Base-by-base conservation (phyloP, 2,797 vertebrate genomes). In the Vespertilio murinus region DNA sequence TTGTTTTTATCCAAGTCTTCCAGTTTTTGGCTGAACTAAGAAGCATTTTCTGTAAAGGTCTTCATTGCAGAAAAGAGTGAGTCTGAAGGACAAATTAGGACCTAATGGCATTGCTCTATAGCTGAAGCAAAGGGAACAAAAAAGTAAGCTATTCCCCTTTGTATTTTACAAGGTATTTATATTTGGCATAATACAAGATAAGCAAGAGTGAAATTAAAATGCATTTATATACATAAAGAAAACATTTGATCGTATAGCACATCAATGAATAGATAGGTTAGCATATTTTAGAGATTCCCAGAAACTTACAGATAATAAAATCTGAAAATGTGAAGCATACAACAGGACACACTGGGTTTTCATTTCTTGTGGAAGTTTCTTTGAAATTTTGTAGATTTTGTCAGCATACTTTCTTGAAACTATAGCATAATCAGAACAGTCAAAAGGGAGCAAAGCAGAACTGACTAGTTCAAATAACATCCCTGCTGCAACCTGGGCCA, bases 401-500 rank as follows among this genome's bases (percentile, higher is more conserved):
- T 97, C 91, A 11, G 98, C 97, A 38, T 99, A 99, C 78, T 95
- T 98, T 85, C 87, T 97, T 79, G 99, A 98, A 10, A 98, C 98
- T 54, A 85, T 85, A 67, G 99, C 99, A 33, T 99, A 99, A 97
- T 99, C 98, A 80, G 94, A 97, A 93, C 98, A 99, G 94, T 99
- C 97, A 1, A 99, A 98, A 49, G 99, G 99, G 45, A 99, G 98
- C n/a, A 99, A 64, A 75, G 92, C 23, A 18, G 99, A 98, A 85
- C 98, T 97, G 0, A 99, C 99, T 97, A 99, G 67, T 70, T 98
- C 98, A 75, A 99, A 99, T 79, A 99, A 86, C 47, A 99, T 97
- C 2, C 98, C 99, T 5, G 98, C 99, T 95, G 99, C 98, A 79
- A 99, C 98, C 95, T 99, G 98, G 20, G 99, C 98, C 96, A 99